phyloP scores from a whole-genome alignment of 2,888 invertebrate species.

The Slavum lentiscoides region DNA sequence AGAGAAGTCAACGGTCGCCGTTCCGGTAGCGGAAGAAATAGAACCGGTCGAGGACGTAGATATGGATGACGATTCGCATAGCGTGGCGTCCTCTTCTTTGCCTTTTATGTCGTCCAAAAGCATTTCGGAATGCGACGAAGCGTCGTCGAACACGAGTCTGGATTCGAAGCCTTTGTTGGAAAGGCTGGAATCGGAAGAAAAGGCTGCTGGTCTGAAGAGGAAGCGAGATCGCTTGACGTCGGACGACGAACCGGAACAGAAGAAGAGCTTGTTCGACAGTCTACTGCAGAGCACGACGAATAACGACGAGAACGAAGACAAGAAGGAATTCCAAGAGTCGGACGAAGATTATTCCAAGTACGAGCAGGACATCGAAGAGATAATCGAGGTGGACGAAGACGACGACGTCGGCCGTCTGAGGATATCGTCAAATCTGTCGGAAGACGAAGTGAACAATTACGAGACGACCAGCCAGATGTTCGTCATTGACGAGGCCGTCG shows the following conservation, averaged over 20 bases:
- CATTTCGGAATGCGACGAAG: slow-evolving; percentile 38
- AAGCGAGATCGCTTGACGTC: not conserved
- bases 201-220: slow-evolving; percentile 1
- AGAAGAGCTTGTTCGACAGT: slow-evolving; percentile 39
- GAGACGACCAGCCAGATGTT: slow-evolving; percentile 55
- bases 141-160: slow-evolving; percentile 37
- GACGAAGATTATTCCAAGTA: slow-evolving; percentile 54
- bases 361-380: slow-evolving; percentile 55
- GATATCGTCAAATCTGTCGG: slow-evolving; percentile 54
- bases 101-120: slow-evolving; percentile 43
- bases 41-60: slow-evolving; percentile 35
- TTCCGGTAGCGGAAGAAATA: slow-evolving; percentile 44
- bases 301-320: not conserved
- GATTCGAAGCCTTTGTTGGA: slow-evolving; percentile 47
- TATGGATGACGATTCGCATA: slow-evolving; percentile 47
- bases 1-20: slow-evolving; percentile 54
- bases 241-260: slow-evolving; percentile 27
- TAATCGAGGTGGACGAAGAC: slow-evolving; percentile 54
- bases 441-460: slow-evolving; percentile 54
- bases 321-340: slow-evolving; percentile 27
- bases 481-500: slow-evolving; percentile 40
- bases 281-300: slow-evolving; percentile 31
- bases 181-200: slow-evolving; percentile 23
- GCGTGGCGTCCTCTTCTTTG: slow-evolving; percentile 42
- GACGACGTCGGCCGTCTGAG: slow-evolving; percentile 42